These are phyloP conservation scores for Remorina albescens DNA, from an alignment of 2,797 vertebrate species.

Conservation along the genomic window DNA sequence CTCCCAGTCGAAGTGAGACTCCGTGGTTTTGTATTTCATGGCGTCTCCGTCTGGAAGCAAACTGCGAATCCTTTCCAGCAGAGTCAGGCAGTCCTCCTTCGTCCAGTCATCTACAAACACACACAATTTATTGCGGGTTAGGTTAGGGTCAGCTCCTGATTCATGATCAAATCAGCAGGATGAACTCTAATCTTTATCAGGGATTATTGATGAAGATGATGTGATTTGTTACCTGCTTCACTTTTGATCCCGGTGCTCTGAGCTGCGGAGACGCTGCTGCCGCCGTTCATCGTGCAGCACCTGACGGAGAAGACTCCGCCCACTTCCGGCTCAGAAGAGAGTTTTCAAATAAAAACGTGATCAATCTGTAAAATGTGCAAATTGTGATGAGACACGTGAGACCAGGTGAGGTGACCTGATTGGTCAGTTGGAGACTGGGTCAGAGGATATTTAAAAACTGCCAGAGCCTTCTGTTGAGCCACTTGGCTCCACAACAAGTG, in stretches of 20 bases:
- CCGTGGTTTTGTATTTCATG: slow-evolving; percentile 89
- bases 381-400: too few relatives aligned
- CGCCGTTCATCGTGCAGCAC: slow-evolving; percentile 84
- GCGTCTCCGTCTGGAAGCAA: slow-evolving; percentile 80
- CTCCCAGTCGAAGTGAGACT: slow-evolving; percentile 89
- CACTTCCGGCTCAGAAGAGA: slow-evolving; percentile 30
- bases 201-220: background rate
- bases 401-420: too few relatives aligned
- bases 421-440: too few relatives aligned
- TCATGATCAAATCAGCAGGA: too few relatives aligned
- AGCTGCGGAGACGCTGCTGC: slow-evolving; percentile 73
- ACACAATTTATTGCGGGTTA: too few relatives aligned
- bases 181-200: too few relatives aligned
- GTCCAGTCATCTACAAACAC: slow-evolving; percentile 76
- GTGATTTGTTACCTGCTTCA: slow-evolving; percentile 71
- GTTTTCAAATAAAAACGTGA: too few relatives aligned
- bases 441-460: too few relatives aligned
- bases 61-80: slow-evolving; percentile 85
- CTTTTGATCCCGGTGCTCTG: slow-evolving; percentile 74
- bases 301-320: slow-evolving; percentile 53
- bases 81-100: slow-evolving; percentile 83
- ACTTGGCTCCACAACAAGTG: too few relatives aligned
- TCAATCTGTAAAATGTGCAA: too few relatives aligned
- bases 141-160: too few relatives aligned
- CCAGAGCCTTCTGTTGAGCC: too few relatives aligned